Percentiles rank a stretch among this genome's conserved stretches.
Evolutionary conservation across 2,888 invertebrate species (phyloP).

Genomic region (Clunio marinus): DNA sequence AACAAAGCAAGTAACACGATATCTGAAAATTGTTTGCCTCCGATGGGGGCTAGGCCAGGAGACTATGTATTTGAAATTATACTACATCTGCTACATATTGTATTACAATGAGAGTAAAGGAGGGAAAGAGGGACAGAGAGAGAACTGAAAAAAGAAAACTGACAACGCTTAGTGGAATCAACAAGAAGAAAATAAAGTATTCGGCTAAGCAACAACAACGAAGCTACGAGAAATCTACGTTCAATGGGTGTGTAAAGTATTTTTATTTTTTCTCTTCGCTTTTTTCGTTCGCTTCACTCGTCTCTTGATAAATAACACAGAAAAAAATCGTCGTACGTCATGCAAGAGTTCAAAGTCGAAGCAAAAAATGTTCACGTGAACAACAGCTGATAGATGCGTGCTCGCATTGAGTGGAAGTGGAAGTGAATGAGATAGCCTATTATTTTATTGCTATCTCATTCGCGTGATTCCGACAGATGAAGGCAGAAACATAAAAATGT

Average conservation of each 20-base stretch:
- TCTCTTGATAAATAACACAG: constrained; percentile 21
- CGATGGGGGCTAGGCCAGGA: constrained; percentile 9
- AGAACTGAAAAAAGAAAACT: background rate
- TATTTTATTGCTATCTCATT: constrained; percentile 34
- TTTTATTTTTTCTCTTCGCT: background rate
- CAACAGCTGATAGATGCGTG: constrained; percentile 64
- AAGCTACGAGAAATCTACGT: constrained; percentile 15
- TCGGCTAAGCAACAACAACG: background rate
- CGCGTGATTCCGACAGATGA: constrained; percentile 19
- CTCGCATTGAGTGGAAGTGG: constrained; percentile 49
- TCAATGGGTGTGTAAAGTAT: constrained; percentile 35
- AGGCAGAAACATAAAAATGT: constrained; percentile 14
- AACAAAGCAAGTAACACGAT: no score
- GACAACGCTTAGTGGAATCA: background rate
- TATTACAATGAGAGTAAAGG: background rate
- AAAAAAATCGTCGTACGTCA: constrained; percentile 24
- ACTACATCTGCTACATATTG: background rate
- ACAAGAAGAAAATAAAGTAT: background rate
- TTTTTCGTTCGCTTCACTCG: constrained; percentile 4
- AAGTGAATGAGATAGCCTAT: constrained; percentile 44
- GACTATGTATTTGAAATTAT: constrained; percentile 12
- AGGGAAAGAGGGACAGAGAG: background rate
- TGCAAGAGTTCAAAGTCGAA: constrained; percentile 39
- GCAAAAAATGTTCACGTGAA: constrained; percentile 73
- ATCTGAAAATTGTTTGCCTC: no score